These are phyloP conservation scores for Brachionus plicatilis DNA, from an alignment of 1,140 invertebrate species.

Conservation along the genomic window DNA sequence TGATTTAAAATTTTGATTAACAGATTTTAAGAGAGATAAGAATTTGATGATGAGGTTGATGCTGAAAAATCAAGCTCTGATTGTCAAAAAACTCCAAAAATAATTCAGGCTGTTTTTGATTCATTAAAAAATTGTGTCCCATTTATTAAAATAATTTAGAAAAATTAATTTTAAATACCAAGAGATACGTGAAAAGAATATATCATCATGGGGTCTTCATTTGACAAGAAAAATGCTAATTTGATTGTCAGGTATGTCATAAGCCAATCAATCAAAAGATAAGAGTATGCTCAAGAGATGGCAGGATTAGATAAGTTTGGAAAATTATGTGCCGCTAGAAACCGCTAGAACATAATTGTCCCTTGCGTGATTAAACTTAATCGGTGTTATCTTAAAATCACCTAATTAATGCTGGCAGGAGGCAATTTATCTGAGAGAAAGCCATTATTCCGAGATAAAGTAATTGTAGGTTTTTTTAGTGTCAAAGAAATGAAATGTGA, in stretches of 20 bases:
- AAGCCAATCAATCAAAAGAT: background rate
- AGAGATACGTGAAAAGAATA: background rate
- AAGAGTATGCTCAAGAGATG: slow-evolving; percentile 12
- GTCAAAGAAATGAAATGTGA: background rate
- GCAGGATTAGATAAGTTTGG: background rate
- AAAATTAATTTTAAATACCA: background rate
- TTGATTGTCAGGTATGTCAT: background rate
- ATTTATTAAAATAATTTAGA: background rate
- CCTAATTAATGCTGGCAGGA: slow-evolving; percentile 9
- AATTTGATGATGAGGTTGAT: too few species aligned
- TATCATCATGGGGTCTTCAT: background rate
- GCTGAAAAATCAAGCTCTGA: too few species aligned
- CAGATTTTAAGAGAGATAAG: too few species aligned
- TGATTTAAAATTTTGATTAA: too few species aligned
- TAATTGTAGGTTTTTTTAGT: background rate
- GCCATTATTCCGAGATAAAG: background rate
- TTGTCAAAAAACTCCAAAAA: background rate
- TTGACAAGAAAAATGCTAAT: background rate
- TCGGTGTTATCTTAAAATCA: background rate
- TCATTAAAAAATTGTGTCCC: background rate
- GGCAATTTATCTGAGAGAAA: background rate
- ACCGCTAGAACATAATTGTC: background rate
- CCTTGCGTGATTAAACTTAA: slow-evolving; percentile 10
- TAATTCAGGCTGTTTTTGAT: background rate
- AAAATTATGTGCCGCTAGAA: background rate